Evolutionary conservation across 2,888 invertebrate genomes (phyloP).

Genomic region (Rhagonycha fulva): DNA sequence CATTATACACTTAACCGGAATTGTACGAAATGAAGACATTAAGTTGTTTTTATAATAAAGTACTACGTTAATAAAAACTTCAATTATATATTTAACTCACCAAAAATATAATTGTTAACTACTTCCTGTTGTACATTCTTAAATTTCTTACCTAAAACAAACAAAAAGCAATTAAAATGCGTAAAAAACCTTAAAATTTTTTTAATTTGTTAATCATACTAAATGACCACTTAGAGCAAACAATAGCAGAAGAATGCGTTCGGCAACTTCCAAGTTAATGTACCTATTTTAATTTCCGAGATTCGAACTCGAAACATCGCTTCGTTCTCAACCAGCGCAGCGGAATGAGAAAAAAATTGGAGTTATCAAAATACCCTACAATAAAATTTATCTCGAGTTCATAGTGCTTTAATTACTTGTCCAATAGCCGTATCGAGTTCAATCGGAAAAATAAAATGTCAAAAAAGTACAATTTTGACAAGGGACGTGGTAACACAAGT

Average conservation of each 20-base stretch:
- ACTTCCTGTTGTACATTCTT: background rate
- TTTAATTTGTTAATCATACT: background rate
- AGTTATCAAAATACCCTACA: background rate
- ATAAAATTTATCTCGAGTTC: background rate
- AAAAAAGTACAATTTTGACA: background rate
- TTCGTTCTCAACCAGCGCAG: background rate
- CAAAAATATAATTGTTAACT: background rate
- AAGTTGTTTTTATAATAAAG: background rate
- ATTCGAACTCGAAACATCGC: background rate
- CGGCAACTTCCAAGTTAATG: background rate
- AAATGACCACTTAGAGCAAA: background rate
- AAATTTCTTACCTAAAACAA: background rate
- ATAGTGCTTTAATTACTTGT: background rate
- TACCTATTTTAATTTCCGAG: background rate
- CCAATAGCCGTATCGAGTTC: background rate
- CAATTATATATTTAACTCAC: conserved; percentile 3
- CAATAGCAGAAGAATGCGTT: background rate
- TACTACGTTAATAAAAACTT: background rate
- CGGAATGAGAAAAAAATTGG: background rate
- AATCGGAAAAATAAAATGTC: background rate
- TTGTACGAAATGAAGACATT: background rate
- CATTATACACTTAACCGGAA: background rate
- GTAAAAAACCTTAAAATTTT: background rate
- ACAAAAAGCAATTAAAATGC: background rate
- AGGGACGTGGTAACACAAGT: background rate